Base-by-base conservation (phyloP, 1,140 invertebrate species). In the Drosophila gunungcola region DNA sequence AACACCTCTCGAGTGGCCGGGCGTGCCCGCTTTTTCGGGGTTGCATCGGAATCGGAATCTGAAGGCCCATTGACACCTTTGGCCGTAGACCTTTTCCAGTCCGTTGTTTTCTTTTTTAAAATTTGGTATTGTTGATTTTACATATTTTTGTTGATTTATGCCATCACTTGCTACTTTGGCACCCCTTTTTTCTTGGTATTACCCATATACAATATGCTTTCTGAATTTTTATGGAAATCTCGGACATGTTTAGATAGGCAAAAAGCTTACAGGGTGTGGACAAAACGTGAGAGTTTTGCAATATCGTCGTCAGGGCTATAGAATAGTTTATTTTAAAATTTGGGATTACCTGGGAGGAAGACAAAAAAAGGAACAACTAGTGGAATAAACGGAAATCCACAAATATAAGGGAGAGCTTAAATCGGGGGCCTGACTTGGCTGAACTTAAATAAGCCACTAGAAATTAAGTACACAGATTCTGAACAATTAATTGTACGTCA, bases 81-180 rank as follows among this genome's bases (percentile, higher is more conserved):
- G 45, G 11, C 41, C 34, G 36, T 29, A 41, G 41, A 43, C 52
- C 58, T 48, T 70, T 70, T 70, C 12, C 52, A 41, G 68, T 29
- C 65, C 42, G 5, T 57, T 84, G 80, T 84, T 89, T 86, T 88
- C 74, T 57, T 82, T 88, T 88, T 80, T 65, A 89, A 88, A 82
- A 73, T 67, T 84, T 70, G 72, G 10, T 58, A 78, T 60, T 86
- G 83, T 86, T 86, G 65, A 83, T 86, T 88, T 86, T 88, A 76
- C 86, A 86, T 88, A 82, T 89, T 84, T 78, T 61, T 88, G 80
- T 88, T 90, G 80, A 78, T 74, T 80, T 82, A 78, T 58, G 58
- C 60, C 36, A 55, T 61, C 39, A 65, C 67, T 61, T 63, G 58
- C 21, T 72, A 48, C 38, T 64, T 46, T 43, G 16, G 21, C 2